Conservation (phyloP, 2,888 invertebrate species). For the Nemurella pictetii region DNA sequence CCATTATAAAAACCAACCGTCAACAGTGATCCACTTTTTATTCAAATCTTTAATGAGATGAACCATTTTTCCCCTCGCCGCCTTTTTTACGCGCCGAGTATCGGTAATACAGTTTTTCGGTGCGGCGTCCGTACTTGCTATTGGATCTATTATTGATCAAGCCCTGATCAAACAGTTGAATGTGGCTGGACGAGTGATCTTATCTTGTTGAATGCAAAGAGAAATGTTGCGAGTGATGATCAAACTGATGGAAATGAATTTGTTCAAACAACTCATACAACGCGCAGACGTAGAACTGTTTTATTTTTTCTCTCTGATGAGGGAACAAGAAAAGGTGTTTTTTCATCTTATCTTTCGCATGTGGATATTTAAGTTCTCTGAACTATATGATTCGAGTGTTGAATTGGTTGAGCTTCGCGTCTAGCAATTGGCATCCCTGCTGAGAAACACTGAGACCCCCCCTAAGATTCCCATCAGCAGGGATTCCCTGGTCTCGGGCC, state of each 20-base stretch:
- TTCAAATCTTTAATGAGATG: background rate
- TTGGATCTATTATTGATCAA: background rate
- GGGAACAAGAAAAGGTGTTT: background rate
- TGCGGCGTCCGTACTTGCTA: background rate
- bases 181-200: background rate
- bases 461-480: slow-evolving; percentile 41
- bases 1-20: background rate
- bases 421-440: slow-evolving; percentile 27
- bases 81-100: background rate
- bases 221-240: background rate
- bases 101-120: background rate
- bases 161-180: background rate
- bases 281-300: background rate
- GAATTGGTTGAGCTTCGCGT: background rate
- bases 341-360: background rate
- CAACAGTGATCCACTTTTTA: background rate
- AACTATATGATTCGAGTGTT: background rate
- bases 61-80: background rate
- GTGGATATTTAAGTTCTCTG: background rate
- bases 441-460: slow-evolving; percentile 33
- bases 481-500: slow-evolving; percentile 30
- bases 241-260: background rate
- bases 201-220: background rate
- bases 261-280: background rate
- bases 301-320: background rate